Evolutionary conservation across 2,888 invertebrate genomes (phyloP), one percentile per base, ranked within the genome.

Genomic region (Scelioninae gen. 2): DNA sequence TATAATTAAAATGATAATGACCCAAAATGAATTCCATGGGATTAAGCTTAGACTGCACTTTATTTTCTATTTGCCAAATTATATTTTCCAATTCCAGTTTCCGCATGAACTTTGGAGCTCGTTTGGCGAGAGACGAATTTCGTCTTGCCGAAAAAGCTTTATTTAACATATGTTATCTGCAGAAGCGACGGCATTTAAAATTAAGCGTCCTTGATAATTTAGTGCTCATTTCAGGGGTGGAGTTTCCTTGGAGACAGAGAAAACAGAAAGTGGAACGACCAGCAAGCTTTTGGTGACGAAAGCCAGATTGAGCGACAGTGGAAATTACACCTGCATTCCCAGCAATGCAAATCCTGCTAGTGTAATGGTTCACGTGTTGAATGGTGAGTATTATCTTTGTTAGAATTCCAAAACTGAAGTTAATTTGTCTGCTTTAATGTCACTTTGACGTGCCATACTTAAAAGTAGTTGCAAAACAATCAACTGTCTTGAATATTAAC

Each of bases 321-420:
- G 96, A 80, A 95, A 95, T 89, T 96, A 96, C 86, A 96, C 96
- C 70, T 96, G 96, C 86, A 92, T 93, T 79, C 95, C 96, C 64
- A 92, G 92, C 83, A 93, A 86, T 80, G 86, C 85, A 74, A 85
- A 85, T 79, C 84, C 85, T 70, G 86, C 85, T 70, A 86, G 85
- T 78, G 85, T 86, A 69, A 82, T 82, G 83, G 85, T 86, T 77
- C 86, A 86, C 82, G 86, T 86, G 73, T 83, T 86, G 79, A 86
- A 86, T 80, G 86, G 86, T 86, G 81, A 82, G 83, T 79, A 76
- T 65, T 60, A 75, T 79, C 65, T 74, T 76, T 55, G 68, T 73
- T 74, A 73, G 67, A 55, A 70, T 69, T 65, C 61, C 53, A 45
- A 53, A 48, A 64, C 71, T 48, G 48, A 64, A 64, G 58, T 61